These are phyloP conservation scores for Melanophora roralis DNA, from an alignment of 2,888 invertebrate species.

Conservation along the genomic window DNA sequence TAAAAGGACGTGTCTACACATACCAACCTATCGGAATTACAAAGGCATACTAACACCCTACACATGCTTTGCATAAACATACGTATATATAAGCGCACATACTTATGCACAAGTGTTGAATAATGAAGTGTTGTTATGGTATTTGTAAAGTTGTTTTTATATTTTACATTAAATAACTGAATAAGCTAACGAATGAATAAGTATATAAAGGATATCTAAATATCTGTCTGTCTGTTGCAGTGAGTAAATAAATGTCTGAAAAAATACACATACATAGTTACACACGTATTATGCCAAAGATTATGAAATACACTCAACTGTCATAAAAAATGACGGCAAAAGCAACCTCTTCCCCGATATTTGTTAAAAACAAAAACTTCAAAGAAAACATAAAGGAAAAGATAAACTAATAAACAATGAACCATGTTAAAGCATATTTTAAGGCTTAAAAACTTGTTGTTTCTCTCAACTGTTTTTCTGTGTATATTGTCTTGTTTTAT, in stretches of 20 bases:
- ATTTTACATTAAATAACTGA: background rate
- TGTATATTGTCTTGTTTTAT: background rate
- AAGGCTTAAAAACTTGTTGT: constrained; percentile 6
- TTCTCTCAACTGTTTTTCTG: background rate
- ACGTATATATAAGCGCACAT: background rate
- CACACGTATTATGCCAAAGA: constrained; percentile 34
- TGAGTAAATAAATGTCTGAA: background rate
- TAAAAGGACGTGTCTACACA: constrained; percentile 29
- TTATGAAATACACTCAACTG: constrained; percentile 33
- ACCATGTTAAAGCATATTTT: constrained; percentile 40
- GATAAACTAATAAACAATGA: constrained; percentile 32
- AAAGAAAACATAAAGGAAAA: background rate
- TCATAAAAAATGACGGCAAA: background rate
- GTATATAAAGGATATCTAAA: too few relatives aligned
- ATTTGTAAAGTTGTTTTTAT: constrained; percentile 22
- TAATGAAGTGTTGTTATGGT: constrained; percentile 49
- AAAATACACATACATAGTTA: background rate
- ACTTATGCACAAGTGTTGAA: constrained; percentile 28
- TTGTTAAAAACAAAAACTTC: background rate
- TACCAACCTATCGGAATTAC: constrained; percentile 17
- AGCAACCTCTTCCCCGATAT: background rate
- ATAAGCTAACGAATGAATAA: background rate
- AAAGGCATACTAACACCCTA: background rate
- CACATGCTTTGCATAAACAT: background rate
- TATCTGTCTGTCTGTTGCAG: background rate